phyloP scores from a whole-genome alignment of 2,797 vertebrate species.

The Xenentodon cancila region DNA sequence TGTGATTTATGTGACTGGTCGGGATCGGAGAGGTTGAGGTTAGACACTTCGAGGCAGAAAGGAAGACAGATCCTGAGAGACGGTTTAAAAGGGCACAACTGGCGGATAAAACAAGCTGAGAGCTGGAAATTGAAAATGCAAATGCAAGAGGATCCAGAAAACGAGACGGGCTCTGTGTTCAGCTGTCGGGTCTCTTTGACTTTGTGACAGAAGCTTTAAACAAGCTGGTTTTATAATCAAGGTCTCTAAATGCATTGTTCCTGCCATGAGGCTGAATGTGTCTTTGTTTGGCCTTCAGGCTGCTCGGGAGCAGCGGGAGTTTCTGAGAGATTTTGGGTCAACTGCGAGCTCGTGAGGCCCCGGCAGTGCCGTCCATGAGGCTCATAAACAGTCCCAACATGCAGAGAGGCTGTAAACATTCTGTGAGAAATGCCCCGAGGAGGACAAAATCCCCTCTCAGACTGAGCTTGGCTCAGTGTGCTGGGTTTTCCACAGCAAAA shows the following conservation, averaged over 20 bases:
- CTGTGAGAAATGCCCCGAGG: constrained; percentile 36
- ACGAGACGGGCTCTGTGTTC: neutral
- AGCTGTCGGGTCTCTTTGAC: constrained; percentile 21
- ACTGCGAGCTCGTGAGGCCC: constrained; percentile 4
- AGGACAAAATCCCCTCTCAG: constrained; percentile 52
- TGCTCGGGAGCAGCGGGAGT: constrained; percentile 5
- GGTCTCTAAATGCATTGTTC: neutral
- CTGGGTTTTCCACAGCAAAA: constrained; percentile 31
- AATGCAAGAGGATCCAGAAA: constrained; percentile 2
- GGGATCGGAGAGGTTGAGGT: constrained; percentile 26
- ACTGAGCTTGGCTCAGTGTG: constrained; percentile 5
- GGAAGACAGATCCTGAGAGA: constrained; percentile 21
- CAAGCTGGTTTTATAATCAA: constrained; percentile 6
- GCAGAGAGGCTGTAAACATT: constrained; percentile 50
- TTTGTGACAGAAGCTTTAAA: constrained; percentile 15
- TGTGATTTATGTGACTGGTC: constrained; percentile 40
- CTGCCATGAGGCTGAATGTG: constrained; percentile 8
- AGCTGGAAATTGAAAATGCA: constrained; percentile 37
- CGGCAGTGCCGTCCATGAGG: constrained; percentile 26
- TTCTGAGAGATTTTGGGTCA: neutral
- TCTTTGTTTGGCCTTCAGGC: neutral
- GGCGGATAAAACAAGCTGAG: constrained; percentile 15
- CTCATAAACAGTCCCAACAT: constrained; percentile 50
- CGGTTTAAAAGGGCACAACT: constrained; percentile 9
- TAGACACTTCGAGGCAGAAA: constrained; percentile 17